phyloP scores from a whole-genome alignment of 2,888 invertebrate genomes.

The Cyclophora punctaria region DNA sequence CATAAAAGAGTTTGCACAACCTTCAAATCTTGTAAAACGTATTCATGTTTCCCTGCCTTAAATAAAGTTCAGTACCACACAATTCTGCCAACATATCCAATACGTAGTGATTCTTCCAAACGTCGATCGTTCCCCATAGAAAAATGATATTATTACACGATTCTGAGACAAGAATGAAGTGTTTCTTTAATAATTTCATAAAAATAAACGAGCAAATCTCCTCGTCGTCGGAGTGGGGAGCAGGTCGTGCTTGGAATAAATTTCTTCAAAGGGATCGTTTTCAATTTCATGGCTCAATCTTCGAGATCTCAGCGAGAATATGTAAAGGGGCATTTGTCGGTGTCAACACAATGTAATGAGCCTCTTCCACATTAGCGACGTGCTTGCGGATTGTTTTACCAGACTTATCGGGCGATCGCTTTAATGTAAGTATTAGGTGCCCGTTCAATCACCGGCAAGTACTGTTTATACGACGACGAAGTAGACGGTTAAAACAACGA shows the following conservation, averaged over 20 bases:
- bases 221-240: constrained; percentile 62
- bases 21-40: too few species aligned
- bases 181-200: constrained; percentile 70
- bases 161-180: constrained; percentile 49
- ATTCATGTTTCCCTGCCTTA: too few species aligned
- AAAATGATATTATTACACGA: constrained; percentile 23
- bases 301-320: constrained; percentile 70
- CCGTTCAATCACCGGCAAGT: too few species aligned
- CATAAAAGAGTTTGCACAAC: too few species aligned
- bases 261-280: constrained; percentile 74
- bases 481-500: too few species aligned
- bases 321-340: constrained; percentile 73
- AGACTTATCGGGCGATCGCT: constrained; percentile 12
- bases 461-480: too few species aligned
- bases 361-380: constrained; percentile 60
- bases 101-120: not conserved
- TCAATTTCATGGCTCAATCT: constrained; percentile 75
- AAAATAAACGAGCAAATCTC: constrained; percentile 74
- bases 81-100: not conserved
- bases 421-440: not conserved
- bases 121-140: constrained; percentile 4
- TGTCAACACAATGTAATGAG: constrained; percentile 73
- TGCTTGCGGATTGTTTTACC: constrained; percentile 46
- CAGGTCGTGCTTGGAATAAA: constrained; percentile 73
- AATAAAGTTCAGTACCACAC: too few species aligned